These are phyloP conservation scores for Chymomyza amoena DNA, from an alignment of 2,888 invertebrate genomes.

Conservation along the genomic window DNA sequence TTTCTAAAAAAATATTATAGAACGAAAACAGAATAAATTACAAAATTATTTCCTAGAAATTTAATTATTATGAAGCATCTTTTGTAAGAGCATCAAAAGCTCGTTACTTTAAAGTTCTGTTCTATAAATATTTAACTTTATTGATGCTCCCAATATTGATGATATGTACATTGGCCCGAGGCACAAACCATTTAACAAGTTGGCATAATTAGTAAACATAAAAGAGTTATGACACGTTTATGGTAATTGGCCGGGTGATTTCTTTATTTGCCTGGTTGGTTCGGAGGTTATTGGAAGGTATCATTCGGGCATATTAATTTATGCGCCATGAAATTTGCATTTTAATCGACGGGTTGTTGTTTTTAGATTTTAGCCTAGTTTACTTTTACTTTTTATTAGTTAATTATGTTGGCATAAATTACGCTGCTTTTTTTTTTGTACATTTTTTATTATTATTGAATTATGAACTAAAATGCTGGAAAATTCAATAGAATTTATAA, in stretches of 20 bases:
- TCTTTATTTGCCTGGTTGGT: constrained; percentile 48
- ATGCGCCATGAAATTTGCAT: constrained; percentile 62
- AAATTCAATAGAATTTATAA: background rate
- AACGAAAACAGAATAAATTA: too few relatives aligned
- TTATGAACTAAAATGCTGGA: background rate
- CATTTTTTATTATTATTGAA: background rate
- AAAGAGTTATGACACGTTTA: constrained; percentile 61
- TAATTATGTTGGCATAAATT: constrained; percentile 7
- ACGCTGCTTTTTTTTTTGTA: background rate
- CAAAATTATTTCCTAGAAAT: too few relatives aligned
- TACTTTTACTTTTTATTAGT: constrained; percentile 59
- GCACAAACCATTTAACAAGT: constrained; percentile 5
- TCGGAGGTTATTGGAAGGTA: background rate
- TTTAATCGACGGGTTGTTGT: constrained; percentile 38
- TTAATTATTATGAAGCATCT: too few relatives aligned
- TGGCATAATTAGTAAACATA: constrained; percentile 61
- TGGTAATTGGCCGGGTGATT: constrained; percentile 67
- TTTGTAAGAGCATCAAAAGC: background rate
- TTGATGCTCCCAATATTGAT: background rate
- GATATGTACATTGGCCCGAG: background rate
- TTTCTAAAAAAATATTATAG: too few relatives aligned
- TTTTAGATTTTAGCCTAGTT: constrained; percentile 34
- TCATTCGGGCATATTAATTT: constrained; percentile 41
- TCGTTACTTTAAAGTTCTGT: background rate
- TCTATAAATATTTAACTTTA: background rate